phyloP scores from a whole-genome alignment of 2,888 invertebrate species.

The Diarsia rubi region DNA sequence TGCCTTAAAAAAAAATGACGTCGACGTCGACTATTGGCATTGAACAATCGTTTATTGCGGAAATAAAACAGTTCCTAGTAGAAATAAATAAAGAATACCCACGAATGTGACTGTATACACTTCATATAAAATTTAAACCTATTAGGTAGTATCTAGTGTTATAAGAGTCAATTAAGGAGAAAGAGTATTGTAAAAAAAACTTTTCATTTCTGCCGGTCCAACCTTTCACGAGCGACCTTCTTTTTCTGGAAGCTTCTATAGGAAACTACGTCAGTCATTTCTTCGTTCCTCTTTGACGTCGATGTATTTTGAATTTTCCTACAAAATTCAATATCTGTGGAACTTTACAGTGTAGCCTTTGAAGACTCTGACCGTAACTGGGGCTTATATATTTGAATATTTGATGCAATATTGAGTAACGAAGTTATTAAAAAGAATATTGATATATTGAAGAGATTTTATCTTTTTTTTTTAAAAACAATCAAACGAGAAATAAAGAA shows the following conservation, averaged over 20 bases:
- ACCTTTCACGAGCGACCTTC: background rate
- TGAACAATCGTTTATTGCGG: background rate
- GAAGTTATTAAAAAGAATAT: background rate
- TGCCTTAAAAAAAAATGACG: background rate
- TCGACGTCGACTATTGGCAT: background rate
- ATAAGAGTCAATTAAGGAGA: background rate
- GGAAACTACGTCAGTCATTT: conserved; percentile 17
- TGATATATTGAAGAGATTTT: background rate
- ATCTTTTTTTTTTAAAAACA: no score
- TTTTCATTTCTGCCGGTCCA: conserved; percentile 14
- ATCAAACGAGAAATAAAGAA: no score
- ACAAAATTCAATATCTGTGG: conserved; percentile 48
- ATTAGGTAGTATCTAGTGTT: no score
- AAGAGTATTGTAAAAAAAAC: conserved; percentile 10
- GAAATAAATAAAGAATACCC: background rate
- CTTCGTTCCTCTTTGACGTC: conserved; percentile 18
- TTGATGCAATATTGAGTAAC: background rate
- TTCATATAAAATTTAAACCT: background rate
- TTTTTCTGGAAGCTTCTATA: conserved; percentile 6
- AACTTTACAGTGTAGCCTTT: conserved; percentile 32
- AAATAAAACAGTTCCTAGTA: background rate
- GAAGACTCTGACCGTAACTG: conserved; percentile 21
- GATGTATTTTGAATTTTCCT: conserved; percentile 27
- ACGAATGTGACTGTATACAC: background rate
- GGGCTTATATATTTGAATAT: background rate